Base-by-base conservation (phyloP, 2,113 vertebrate genomes). In the Electrona antarctica region DNA sequence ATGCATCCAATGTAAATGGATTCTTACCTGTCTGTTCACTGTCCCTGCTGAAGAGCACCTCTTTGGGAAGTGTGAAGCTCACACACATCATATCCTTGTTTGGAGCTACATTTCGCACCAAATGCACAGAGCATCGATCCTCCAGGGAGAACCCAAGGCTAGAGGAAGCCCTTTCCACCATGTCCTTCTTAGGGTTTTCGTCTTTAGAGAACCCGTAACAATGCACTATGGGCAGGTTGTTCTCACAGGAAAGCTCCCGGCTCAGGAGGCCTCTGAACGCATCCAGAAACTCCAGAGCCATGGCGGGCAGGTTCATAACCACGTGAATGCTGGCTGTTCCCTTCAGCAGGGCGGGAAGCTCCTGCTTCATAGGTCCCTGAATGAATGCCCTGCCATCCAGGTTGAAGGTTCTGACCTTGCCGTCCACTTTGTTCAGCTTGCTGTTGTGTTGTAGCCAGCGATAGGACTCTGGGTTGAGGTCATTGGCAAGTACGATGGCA, bases 21-120 rank as follows among this genome's bases (percentile, higher is more conserved):
- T 60, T 64, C 92, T 95, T 83, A 96, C 96, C 96, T 87, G 63
- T 82, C 0, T 79, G 67, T 47, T 80, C 74, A 0, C 76, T 66
- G 15, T 88, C 80, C 7, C 81, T 76, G 88, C 88, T 83, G 86
- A 92, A 97, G 55, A 99, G 91, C 33, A 96, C 74, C 0, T 94
- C 87, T 0, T 82, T 89, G 10, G 96, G 96, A 29, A 99, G 1
- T 61, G 80, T 90, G 87, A 99, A 98, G 63, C 88, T 96, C 68
- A 97, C 89, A 76, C 98, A 98, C 88, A 98, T 88, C 97, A 99
- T 99, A 75, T 99, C 96, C 89, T 99, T 99, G 89, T 95, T 97
- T 0, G 98, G 98, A 0, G 98, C 95, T 47, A 99, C 98, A 0
- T 98, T 98, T 62, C 98, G 95, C 59, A 99, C 98, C 65, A 89